A percentile compares a stretch with the other conserved stretches of the same genome.
phyloP scores from a whole-genome alignment of 2,797 vertebrate species.

The Myiothlypis coronata region DNA sequence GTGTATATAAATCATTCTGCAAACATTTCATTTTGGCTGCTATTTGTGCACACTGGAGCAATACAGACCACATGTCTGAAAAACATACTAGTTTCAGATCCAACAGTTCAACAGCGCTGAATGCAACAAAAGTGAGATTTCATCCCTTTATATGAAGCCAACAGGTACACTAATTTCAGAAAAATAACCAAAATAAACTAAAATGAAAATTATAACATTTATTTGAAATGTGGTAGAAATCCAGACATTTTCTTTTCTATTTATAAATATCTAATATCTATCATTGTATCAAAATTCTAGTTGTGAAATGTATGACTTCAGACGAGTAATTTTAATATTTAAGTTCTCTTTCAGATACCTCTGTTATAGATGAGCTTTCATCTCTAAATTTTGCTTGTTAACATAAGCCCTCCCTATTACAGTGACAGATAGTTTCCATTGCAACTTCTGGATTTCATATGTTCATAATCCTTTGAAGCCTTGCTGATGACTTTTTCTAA shows the following conservation, averaged over 20 bases:
- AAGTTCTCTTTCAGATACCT: neutral
- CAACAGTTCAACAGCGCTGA: neutral
- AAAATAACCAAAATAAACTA: neutral
- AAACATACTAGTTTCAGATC: neutral
- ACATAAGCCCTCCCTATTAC: neutral
- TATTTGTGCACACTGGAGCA: neutral
- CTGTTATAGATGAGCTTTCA: neutral
- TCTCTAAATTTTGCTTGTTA: constrained; percentile 10
- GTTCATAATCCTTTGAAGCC: neutral
- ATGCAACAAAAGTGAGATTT: neutral
- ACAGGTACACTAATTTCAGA: neutral
- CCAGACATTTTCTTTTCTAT: neutral
- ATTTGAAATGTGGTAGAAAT: neutral
- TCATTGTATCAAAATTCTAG: neutral
- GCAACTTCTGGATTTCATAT: neutral
- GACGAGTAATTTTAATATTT: neutral
- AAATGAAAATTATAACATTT: neutral
- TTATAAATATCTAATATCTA: neutral
- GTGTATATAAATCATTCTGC: neutral
- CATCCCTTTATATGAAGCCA: neutral
- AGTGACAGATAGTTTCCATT: neutral
- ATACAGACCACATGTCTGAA: neutral
- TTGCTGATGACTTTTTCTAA: neutral
- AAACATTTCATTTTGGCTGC: neutral
- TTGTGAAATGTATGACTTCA: neutral